phyloP scores from a whole-genome alignment of 2,888 invertebrate genomes.

The Alcis repandata region DNA sequence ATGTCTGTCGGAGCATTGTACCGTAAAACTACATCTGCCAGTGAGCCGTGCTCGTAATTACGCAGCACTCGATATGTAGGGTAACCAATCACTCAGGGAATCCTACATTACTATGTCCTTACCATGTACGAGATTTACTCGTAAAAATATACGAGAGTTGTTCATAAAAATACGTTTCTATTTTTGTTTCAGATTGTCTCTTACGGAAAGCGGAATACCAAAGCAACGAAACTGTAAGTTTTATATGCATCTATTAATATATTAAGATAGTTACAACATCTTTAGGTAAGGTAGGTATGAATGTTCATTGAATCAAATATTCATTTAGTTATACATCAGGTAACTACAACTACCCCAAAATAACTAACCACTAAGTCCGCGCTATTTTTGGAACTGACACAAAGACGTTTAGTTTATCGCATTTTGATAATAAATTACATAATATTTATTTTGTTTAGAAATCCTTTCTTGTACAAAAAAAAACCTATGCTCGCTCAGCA shows the following conservation, averaged over 20 bases:
- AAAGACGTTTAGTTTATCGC: not conserved
- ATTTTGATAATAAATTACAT: not conserved
- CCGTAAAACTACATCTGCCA: conserved; percentile 45
- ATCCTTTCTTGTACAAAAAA: too few relatives aligned
- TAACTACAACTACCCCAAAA: not conserved
- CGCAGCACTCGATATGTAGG: conserved; percentile 44
- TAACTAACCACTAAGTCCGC: not conserved
- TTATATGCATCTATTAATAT: not conserved
- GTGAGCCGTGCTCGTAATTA: conserved; percentile 49
- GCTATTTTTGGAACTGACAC: conserved; percentile 17
- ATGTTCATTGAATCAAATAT: too few relatives aligned
- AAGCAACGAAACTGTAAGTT: conserved; percentile 28
- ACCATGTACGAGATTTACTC: not conserved
- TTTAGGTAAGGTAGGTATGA: too few relatives aligned
- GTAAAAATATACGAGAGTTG: not conserved
- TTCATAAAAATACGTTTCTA: not conserved
- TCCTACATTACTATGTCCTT: not conserved
- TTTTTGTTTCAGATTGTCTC: conserved; percentile 25
- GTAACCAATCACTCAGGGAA: conserved; percentile 37
- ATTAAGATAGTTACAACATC: too few relatives aligned
- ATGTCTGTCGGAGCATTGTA: conserved; percentile 33
- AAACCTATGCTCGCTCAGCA: too few relatives aligned
- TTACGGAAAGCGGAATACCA: conserved; percentile 9
- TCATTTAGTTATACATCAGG: too few relatives aligned
- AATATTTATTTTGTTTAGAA: too few relatives aligned